Base-by-base conservation (phyloP, 2,113 vertebrate genomes). In the Bos indicus region DNA sequence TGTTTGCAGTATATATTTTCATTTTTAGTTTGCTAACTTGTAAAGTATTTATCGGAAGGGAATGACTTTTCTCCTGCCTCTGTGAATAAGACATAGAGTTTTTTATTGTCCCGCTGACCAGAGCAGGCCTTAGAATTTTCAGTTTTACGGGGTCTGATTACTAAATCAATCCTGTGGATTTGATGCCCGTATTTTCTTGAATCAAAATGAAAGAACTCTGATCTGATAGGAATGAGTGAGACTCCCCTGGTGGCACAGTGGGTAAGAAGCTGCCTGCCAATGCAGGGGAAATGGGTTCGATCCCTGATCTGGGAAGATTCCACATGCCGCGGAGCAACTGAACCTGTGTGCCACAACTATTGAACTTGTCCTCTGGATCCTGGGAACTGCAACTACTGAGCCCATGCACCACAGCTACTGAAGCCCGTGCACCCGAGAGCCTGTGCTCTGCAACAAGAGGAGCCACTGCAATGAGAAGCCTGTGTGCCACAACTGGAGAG, bases 241-340 rank as follows among this genome's bases (percentile, higher is more conserved):
- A 26, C 40, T 43, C 12, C 40, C 40, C 40, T 26, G 40, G 71
- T 26, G 71, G 71, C 23, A 43, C 71, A 26, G 6, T 77, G 71
- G 12, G 12, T 77, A 26, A 77, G 40, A 77, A 43, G 36, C 36
- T 0, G 1, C 23, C 40, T 43, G 71, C 40, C 71, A 43, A 2
- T 15, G 71, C 71, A 43, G 21, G 40, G 12, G 40, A 43, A 25
- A 43, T 0, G 3, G 71, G 40, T 43, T 77, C 0, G 12, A 77
- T 77, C 71, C 23, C 71, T 77, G 40, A 23, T 77, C 71, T 0
- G 1, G 23, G 71, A 77, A 77, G 23, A 77, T 77, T 43, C 71
- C 36, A 25, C 71, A 2, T 43, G 71, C 71, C 0, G 6, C 0
- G 0, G 71, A 77, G 40, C 40, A 77, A 7, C 71, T 4, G 12